Evolutionary conservation across 1,140 invertebrate genomes (phyloP), one percentile per base, ranked within the genome.

Genomic region (Subanguina moxae): DNA sequence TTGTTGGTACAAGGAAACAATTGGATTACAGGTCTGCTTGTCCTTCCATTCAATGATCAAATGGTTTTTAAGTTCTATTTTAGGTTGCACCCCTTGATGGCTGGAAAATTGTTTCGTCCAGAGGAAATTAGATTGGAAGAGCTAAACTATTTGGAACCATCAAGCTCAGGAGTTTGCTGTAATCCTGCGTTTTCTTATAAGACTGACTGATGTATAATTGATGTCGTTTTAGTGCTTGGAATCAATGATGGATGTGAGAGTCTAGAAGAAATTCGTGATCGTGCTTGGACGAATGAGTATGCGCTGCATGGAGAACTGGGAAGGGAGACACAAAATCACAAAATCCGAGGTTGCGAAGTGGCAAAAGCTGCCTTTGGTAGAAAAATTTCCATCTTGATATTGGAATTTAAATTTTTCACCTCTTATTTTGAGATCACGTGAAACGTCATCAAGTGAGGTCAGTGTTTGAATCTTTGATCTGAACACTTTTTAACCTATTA

Each of bases 101-200:
- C 52, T 17, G 78, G 78, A 9, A 48, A 62, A 43, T 57, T 65
- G 21, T 71, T 82, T 57, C 30, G 73, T 17, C 21, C 70, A 7
- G 71, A 78, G 46, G 78, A 80, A 30, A 57, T 80, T 27, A 61
- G 58, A n/a, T 25, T 80, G 13, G 75, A 80, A 57, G 72, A 71
- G 43, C 56, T 79, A 43, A 38, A 77, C 13, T 59, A 56, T 13
- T 42, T 77, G 25, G 80, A 80, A 64, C 32, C 71, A 17, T 62
- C 72, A 1, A 75, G 64, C 42, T 82, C 80, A n/a, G 80, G 80
- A 17, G 78, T 82, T 65, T 82, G 80, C 64, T 32, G 79, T 81
- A 71, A 57, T 73, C 62, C 30, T 59, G 17, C 56, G 7, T 25
- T 21, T 13, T 8, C 1, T 61, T 25, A 17, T 56, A 28, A 27